Percentiles rank a stretch among this genome's conserved stretches.
Evolutionary conservation across 2,113 vertebrate species (phyloP).

Genomic region (Cyanoderma ruficeps): DNA sequence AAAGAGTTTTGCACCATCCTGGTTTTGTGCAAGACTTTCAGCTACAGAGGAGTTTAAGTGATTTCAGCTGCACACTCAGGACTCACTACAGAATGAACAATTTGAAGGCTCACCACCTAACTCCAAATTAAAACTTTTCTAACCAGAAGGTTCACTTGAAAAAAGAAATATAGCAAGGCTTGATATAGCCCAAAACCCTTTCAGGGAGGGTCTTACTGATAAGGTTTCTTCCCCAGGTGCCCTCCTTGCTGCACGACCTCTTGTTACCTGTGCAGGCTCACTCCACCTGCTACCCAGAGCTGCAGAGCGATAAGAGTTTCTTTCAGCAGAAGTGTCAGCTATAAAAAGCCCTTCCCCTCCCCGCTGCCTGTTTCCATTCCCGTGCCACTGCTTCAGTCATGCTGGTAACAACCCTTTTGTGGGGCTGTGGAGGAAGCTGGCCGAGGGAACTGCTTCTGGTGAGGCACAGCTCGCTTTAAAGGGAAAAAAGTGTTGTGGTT

Average conservation of each 20-base stretch:
- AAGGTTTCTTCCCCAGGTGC: neutral
- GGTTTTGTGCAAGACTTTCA: neutral
- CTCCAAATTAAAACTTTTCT: neutral
- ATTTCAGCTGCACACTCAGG: neutral
- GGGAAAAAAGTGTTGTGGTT: neutral
- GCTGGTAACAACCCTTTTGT: neutral
- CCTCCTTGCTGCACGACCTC: neutral
- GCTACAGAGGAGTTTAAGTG: neutral
- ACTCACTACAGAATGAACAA: neutral
- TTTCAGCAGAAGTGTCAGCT: conserved; percentile 53
- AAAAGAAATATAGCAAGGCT: neutral
- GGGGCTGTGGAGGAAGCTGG: neutral
- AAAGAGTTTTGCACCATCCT: neutral
- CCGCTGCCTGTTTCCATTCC: conserved; percentile 26
- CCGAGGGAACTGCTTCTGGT: neutral
- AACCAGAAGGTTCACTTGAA: neutral
- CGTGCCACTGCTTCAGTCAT: neutral
- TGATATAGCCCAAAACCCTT: neutral
- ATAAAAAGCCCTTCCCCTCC: conserved; percentile 64
- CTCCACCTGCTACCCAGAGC: conserved; percentile 38
- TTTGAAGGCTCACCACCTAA: neutral
- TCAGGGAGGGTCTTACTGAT: neutral
- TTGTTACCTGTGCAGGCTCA: conserved; percentile 43
- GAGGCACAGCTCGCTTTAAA: neutral
- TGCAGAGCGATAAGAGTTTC: neutral